Conservation (phyloP, 2,888 invertebrate genomes). For the Aporophyla nigra region DNA sequence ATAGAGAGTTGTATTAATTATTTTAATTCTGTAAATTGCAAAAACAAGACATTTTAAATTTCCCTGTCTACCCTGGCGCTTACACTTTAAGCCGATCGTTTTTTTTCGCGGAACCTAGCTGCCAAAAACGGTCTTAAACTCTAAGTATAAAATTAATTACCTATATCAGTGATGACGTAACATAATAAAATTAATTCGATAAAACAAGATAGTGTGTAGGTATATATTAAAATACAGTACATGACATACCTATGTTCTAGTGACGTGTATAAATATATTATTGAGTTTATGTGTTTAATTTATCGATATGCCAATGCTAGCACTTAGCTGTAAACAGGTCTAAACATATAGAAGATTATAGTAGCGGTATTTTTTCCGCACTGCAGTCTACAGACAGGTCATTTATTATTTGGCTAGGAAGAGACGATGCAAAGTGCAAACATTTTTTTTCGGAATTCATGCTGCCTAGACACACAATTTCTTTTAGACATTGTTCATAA, state of each 20-base stretch:
- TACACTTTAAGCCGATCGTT: too few relatives aligned
- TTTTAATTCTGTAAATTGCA: too few relatives aligned
- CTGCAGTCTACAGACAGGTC: conserved; percentile 32
- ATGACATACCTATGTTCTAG: conserved; percentile 22
- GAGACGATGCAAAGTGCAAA: background rate
- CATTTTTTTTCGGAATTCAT: background rate
- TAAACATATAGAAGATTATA: conserved; percentile 13
- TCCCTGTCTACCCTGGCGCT: too few relatives aligned
- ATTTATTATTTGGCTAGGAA: conserved; percentile 11
- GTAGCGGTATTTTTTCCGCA: conserved; percentile 43
- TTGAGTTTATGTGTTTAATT: conserved; percentile 21
- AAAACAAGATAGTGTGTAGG: conserved; percentile 39
- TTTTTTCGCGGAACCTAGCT: too few relatives aligned
- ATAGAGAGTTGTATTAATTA: too few relatives aligned
- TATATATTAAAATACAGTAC: conserved; percentile 41
- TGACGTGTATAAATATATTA: conserved; percentile 33
- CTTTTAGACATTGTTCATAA: background rate
- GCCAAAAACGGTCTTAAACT: too few relatives aligned
- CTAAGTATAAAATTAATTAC: conserved; percentile 21
- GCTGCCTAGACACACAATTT: background rate
- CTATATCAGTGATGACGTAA: conserved; percentile 39
- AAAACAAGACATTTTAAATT: too few relatives aligned
- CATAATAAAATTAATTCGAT: conserved; percentile 37
- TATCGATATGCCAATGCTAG: conserved; percentile 29
- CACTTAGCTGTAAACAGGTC: conserved; percentile 26